Evolutionary conservation across 2,797 vertebrate genomes (phyloP).

Genomic region (Megalops cyprinoides): DNA sequence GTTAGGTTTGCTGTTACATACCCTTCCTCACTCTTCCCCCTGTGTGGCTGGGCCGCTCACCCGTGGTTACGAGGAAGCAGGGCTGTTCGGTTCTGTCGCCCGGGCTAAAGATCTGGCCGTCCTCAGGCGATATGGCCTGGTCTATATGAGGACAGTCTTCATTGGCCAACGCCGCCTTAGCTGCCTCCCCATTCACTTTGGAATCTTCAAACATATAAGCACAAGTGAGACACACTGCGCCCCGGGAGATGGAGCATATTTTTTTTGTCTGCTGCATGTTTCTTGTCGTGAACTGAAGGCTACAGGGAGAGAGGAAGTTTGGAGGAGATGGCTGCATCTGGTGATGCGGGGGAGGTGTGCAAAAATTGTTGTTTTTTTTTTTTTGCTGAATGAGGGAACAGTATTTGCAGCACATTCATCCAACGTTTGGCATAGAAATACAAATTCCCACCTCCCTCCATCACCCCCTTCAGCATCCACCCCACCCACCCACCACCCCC

Average conservation of each 20-base stretch:
- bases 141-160: constrained; percentile 99
- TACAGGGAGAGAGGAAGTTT: constrained; percentile 2
- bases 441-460: neutral
- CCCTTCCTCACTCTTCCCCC: constrained; percentile 99
- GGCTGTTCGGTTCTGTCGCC: constrained; percentile 91
- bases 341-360: constrained; percentile 4
- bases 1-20: constrained; percentile 84
- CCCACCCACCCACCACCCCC: neutral
- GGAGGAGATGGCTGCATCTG: constrained; percentile 25
- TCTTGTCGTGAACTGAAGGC: constrained; percentile 11
- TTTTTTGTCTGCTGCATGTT: neutral
- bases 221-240: constrained; percentile 83
- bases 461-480: neutral
- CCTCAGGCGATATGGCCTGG: constrained; percentile 98
- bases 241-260: constrained; percentile 35
- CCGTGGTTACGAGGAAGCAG: constrained; percentile 98
- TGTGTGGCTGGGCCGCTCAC: constrained; percentile 94
- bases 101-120: constrained; percentile 93
- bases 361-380: neutral
- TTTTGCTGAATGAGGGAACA: neutral
- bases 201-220: constrained; percentile 93
- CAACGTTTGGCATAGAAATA: neutral
- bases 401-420: constrained; percentile 16
- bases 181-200: constrained; percentile 98
- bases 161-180: constrained; percentile 97